Evolutionary conservation across 1,140 invertebrate genomes (phyloP).

Genomic region (Antheraea mylitta): DNA sequence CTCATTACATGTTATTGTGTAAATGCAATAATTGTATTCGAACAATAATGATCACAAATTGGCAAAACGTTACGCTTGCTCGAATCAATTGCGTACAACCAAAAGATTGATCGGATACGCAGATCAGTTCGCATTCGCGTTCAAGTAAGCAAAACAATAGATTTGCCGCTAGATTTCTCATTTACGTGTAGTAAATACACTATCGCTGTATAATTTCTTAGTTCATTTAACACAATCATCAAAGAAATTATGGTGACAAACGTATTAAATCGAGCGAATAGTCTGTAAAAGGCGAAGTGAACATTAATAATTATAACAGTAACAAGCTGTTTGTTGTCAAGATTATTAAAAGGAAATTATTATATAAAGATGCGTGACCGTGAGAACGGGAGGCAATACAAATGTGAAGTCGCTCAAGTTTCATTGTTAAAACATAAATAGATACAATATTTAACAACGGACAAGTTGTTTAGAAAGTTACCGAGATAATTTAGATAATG

Average conservation of each 20-base stretch:
- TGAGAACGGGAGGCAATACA: slow-evolving; percentile 21
- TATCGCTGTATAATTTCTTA: slow-evolving; percentile 24
- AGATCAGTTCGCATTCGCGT: slow-evolving; percentile 22
- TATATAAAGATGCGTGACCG: slow-evolving; percentile 3
- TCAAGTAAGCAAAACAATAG: slow-evolving; percentile 23
- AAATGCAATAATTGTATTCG: slow-evolving; percentile 28
- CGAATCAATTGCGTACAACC: slow-evolving; percentile 35
- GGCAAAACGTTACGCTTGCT: slow-evolving; percentile 36
- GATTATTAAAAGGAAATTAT: slow-evolving; percentile 21
- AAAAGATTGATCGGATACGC: slow-evolving; percentile 29
- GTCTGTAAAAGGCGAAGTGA: neutral
- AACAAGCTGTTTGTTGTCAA: slow-evolving; percentile 1
- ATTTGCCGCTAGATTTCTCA: slow-evolving; percentile 39
- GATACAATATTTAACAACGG: neutral
- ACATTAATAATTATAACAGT: slow-evolving; percentile 23
- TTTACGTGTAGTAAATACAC: slow-evolving; percentile 30
- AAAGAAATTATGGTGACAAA: slow-evolving; percentile 16
- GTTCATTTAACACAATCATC: slow-evolving; percentile 26
- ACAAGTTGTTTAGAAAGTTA: slow-evolving; percentile 21
- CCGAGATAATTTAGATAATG: slow-evolving; percentile 16
- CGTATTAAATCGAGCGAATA: slow-evolving; percentile 6
- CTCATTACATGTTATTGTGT: slow-evolving; percentile 11
- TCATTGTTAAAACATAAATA: slow-evolving; percentile 13
- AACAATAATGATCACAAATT: slow-evolving; percentile 36
- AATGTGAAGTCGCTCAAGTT: slow-evolving; percentile 14